A percentile compares a stretch with the other conserved stretches of the same genome.
Evolutionary conservation across 2,797 vertebrate genomes (phyloP).

Genomic region (Anisognathus igniventris): DNA sequence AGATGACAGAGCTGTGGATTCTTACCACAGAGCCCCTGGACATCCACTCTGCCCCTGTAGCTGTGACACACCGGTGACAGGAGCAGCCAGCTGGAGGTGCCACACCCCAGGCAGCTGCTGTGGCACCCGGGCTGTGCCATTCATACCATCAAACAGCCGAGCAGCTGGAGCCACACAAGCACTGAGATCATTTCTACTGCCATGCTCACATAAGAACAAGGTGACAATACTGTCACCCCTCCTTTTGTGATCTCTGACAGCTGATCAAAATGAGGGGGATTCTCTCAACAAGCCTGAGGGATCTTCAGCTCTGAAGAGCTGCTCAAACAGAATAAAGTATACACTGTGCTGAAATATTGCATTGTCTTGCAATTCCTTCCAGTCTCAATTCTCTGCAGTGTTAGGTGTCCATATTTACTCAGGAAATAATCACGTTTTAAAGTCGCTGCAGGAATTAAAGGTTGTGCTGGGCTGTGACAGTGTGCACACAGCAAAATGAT

Average conservation of each 20-base stretch:
- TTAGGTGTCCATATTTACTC: background rate
- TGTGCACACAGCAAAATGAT: background rate
- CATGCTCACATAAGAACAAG: background rate
- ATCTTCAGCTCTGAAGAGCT: constrained; percentile 30
- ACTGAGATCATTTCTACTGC: background rate
- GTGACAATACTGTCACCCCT: background rate
- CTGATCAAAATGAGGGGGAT: background rate
- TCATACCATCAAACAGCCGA: background rate
- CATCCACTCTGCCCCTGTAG: background rate
- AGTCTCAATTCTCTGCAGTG: background rate
- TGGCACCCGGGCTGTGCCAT: background rate
- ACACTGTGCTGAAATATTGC: background rate
- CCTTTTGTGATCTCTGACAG: background rate
- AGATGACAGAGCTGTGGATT: background rate
- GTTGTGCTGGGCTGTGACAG: background rate
- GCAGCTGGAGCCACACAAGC: background rate
- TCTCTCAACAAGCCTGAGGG: background rate
- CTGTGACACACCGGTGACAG: background rate
- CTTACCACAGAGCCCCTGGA: background rate
- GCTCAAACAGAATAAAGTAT: background rate
- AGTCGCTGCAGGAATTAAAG: background rate
- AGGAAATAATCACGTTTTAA: background rate
- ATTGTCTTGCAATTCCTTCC: background rate
- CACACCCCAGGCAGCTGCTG: background rate
- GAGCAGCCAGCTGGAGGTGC: background rate